Conservation (phyloP, 1,140 invertebrate species). For the Diorhabda elongata region DNA sequence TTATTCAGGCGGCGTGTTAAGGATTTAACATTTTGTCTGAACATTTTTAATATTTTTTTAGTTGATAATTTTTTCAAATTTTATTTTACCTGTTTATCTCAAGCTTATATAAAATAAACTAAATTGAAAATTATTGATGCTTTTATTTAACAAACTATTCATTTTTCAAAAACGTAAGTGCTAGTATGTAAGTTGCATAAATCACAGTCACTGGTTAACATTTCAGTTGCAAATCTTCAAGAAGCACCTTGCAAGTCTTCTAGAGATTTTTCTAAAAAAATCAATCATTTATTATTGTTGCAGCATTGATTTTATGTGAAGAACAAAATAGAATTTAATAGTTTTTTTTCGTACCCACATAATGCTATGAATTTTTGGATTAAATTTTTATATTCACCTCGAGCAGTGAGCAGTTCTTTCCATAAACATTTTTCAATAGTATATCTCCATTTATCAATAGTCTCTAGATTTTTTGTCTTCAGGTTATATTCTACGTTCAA, state of each 20-base stretch:
- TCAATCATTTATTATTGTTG: too few species aligned
- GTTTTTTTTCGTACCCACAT: neutral
- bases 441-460: conserved; percentile 8
- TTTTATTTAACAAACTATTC: neutral
- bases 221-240: neutral
- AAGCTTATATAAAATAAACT: conserved; percentile 6
- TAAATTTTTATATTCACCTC: neutral
- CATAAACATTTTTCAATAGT: conserved; percentile 17
- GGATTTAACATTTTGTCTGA: neutral
- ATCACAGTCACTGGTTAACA: neutral
- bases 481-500: conserved; percentile 8
- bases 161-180: neutral
- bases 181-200: neutral
- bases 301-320: too few species aligned
- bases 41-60: conserved; percentile 5
- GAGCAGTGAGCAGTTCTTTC: conserved; percentile 7
- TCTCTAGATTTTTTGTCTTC: conserved; percentile 11
- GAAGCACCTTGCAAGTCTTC: neutral
- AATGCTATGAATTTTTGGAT: neutral
- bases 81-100: conserved; percentile 6
- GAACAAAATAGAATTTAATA: too few species aligned
- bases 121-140: conserved; percentile 2
- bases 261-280: neutral
- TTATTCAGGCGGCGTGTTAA: conserved; percentile 5
- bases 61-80: neutral